Base-by-base conservation (phyloP, 1,140 invertebrate genomes). In the Eulimnadia texana region DNA sequence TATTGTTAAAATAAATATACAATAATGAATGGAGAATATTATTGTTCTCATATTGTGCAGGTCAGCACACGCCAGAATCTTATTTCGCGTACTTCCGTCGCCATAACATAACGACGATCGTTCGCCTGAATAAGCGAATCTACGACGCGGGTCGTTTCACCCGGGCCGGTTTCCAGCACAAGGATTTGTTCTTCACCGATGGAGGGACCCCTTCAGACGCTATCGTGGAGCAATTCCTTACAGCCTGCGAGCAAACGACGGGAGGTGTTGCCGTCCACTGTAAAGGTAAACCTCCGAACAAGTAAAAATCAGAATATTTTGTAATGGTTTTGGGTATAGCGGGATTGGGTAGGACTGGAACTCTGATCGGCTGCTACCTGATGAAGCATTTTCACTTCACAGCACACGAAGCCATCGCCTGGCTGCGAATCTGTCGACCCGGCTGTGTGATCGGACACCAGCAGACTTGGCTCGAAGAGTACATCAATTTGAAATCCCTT, bases 251-350 rank as follows among this genome's bases (percentile, higher is more conserved):
- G 76, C 84, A 82, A 62, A 82, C 91, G 9, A 80, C 81, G 61
- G 96, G 96, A 24, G 94, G 86, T 53, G 80, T 99, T 60, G 96
- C 96, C 33, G 90, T 99, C n/a, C 96, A 99, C 75, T 99, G 96
- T 70, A 99, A 98, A 86, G 89, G 88, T 88, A 42, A 6, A 16
- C 33, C 16, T 42, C 33, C 6, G 6, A 16, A 9, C 33, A 16
- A 42, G 16, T 42, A 42, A 42, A 6, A 42, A 16, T 42, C n/a
- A n/a, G 33, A 9, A 9, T 42, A 16, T 42, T 42, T 42, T 42
- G 24, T 10, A 50, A 33, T 58, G 16, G 47, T 66, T 29, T 50
- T 55, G 63, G 66, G 72, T 79, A 42, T 73, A 91, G 95, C 95
- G 72, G 96, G 96, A 29, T 77, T 99, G 29, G 96, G 96, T 10